These are phyloP conservation scores for Phenganax subtilis DNA, from an alignment of 92 coral and sea anemone species.

Conservation along the genomic window DNA sequence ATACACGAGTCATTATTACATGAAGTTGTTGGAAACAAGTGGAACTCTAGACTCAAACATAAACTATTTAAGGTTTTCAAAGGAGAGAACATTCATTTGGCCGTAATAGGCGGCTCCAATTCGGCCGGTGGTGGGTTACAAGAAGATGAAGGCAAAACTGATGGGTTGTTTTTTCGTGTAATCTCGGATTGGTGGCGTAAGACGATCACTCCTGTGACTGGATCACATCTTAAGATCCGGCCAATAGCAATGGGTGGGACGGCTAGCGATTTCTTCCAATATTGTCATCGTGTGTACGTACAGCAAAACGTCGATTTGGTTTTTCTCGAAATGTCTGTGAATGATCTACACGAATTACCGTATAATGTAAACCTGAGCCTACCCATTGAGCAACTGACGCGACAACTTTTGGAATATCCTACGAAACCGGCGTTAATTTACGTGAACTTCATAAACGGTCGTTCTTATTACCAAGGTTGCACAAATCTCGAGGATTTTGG, in stretches of 20 bases:
- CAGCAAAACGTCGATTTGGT: slow-evolving; percentile 33
- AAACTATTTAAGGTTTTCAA: slow-evolving; percentile 39
- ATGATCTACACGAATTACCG: slow-evolving; percentile 46
- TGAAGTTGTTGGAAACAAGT: slow-evolving; percentile 29
- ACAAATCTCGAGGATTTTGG: slow-evolving; percentile 69
- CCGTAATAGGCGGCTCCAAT: slow-evolving; percentile 60
- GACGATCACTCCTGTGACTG: slow-evolving; percentile 48
- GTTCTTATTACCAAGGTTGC: slow-evolving; percentile 36
- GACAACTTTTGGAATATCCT: slow-evolving; percentile 44
- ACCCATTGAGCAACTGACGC: slow-evolving; percentile 59
- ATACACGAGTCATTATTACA: slow-evolving; percentile 29
- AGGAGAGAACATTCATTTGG: slow-evolving; percentile 40
- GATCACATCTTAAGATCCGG: slow-evolving; percentile 38
- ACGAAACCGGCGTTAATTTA: slow-evolving; percentile 53
- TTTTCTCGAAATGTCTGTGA: slow-evolving; percentile 58
- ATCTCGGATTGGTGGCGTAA: slow-evolving; percentile 53
- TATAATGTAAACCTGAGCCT: slow-evolving; percentile 21
- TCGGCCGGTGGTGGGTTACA: slow-evolving; percentile 55
- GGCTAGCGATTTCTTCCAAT: slow-evolving; percentile 50
- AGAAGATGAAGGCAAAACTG: slow-evolving; percentile 40
- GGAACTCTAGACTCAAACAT: slow-evolving; percentile 33
- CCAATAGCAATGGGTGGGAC: slow-evolving; percentile 56
- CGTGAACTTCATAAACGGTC: slow-evolving; percentile 48
- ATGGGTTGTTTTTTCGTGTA: slow-evolving; percentile 41
- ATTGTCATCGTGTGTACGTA: slow-evolving; percentile 44